Evolutionary conservation across 2,113 vertebrate genomes (phyloP).

Genomic region (Anhinga anhinga): DNA sequence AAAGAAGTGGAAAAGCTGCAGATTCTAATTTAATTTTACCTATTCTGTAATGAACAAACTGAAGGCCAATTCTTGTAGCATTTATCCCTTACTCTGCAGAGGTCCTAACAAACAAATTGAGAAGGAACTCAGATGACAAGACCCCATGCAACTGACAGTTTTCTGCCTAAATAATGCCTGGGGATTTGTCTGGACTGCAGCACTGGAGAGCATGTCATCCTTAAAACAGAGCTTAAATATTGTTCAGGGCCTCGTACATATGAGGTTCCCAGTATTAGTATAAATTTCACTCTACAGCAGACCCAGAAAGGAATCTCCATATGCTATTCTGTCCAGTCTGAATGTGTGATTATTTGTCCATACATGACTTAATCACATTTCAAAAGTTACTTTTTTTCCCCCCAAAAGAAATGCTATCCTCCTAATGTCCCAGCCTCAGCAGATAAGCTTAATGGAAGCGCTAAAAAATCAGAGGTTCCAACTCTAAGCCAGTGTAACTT

Average conservation of each 20-base stretch:
- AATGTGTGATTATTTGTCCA: constrained; percentile 5
- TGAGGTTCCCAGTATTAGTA: neutral
- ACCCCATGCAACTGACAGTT: neutral
- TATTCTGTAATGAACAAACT: neutral
- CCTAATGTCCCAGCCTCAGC: neutral
- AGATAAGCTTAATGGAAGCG: neutral
- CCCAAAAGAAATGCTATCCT: neutral
- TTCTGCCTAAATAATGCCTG: neutral
- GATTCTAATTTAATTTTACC: neutral
- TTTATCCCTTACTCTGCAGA: neutral
- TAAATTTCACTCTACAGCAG: neutral
- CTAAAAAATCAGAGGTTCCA: neutral
- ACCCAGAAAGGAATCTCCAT: neutral
- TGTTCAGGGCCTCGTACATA: neutral
- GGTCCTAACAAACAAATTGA: neutral
- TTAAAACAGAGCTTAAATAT: neutral
- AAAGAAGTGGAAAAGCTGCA: neutral
- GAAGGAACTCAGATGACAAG: neutral
- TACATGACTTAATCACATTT: constrained; percentile 14
- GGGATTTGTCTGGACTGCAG: neutral
- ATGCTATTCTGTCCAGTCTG: neutral
- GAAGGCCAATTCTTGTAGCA: neutral
- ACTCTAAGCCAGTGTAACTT: neutral
- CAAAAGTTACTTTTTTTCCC: neutral
- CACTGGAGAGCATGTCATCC: neutral